Percentiles rank a stretch among this genome's conserved stretches.
Conservation (phyloP, 2,888 invertebrate genomes). For the Trissoscelio sp. region DNA sequence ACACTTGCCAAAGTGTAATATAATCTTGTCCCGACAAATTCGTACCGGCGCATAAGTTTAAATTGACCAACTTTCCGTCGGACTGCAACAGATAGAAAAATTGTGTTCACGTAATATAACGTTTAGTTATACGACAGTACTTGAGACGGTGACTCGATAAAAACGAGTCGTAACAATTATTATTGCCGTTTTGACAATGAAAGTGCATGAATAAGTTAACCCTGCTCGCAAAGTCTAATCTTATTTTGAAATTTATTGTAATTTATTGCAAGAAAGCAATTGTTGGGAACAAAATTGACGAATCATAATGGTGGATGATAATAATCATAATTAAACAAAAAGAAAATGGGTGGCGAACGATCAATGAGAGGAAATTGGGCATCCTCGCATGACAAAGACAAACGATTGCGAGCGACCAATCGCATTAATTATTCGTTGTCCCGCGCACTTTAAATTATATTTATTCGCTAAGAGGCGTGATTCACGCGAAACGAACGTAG, state of each 20-base stretch:
- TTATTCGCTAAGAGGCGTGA: conserved; percentile 40
- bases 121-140: too few species aligned
- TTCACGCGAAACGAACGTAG: conserved; percentile 43
- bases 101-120: conserved; percentile 37
- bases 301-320: too few species aligned
- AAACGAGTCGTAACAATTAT: neutral
- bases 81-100: conserved; percentile 30
- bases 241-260: conserved; percentile 25
- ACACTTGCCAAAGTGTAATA: conserved; percentile 19
- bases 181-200: conserved; percentile 29
- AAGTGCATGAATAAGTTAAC: conserved; percentile 32
- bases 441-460: conserved; percentile 38
- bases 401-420: neutral
- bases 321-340: too few species aligned
- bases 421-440: conserved; percentile 22
- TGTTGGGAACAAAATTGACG: too few species aligned
- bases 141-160: neutral
- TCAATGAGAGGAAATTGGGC: neutral
- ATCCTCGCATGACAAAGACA: conserved; percentile 8
- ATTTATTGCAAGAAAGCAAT: neutral
- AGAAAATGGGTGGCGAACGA: neutral
- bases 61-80: conserved; percentile 31
- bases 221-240: conserved; percentile 4
- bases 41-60: conserved; percentile 19
- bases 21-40: conserved; percentile 24